Conservation (phyloP, 2,888 invertebrate species). For the Lordiphosa andalusiaca region DNA sequence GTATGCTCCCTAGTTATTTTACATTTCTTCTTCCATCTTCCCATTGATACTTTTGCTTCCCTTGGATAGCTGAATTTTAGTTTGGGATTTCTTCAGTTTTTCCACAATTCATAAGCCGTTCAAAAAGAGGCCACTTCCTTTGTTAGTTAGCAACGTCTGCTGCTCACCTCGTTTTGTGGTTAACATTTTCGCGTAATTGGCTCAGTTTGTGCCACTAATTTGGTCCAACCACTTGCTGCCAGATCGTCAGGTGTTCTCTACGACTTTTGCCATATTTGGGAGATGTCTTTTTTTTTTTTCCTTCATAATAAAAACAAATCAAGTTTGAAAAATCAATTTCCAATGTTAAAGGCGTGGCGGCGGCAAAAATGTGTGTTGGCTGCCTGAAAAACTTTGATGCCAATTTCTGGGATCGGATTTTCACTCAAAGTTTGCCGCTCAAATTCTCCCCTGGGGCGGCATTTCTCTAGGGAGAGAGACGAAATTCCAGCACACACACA, state of each 20-base stretch:
- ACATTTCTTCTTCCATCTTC: no score
- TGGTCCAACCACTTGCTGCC: slow-evolving; percentile 15
- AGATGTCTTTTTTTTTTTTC: slow-evolving; percentile 34
- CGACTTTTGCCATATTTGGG: slow-evolving; percentile 39
- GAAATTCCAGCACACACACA: slow-evolving; percentile 51
- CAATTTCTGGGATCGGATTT: slow-evolving; percentile 13
- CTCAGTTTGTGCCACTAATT: slow-evolving; percentile 27
- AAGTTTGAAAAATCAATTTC: slow-evolving; percentile 49
- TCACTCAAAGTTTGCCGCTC: slow-evolving; percentile 58
- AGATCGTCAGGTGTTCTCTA: slow-evolving; percentile 56
- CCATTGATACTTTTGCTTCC: no score
- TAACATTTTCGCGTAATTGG: not conserved
- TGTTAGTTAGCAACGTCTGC: no score
- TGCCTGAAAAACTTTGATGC: slow-evolving; percentile 8
- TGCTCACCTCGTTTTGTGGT: no score
- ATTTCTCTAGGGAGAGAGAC: slow-evolving; percentile 41
- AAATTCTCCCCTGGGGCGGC: slow-evolving; percentile 32
- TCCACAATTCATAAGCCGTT: no score
- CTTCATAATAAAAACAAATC: slow-evolving; percentile 45
- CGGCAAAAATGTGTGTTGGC: slow-evolving; percentile 4
- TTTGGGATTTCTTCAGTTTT: no score
- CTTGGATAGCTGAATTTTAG: no score
- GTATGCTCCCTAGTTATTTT: no score
- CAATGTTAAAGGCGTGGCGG: slow-evolving; percentile 9
- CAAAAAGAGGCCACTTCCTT: no score